Evolutionary conservation across 2,113 vertebrate genomes (phyloP).

Genomic region (Muscicapa adusta): DNA sequence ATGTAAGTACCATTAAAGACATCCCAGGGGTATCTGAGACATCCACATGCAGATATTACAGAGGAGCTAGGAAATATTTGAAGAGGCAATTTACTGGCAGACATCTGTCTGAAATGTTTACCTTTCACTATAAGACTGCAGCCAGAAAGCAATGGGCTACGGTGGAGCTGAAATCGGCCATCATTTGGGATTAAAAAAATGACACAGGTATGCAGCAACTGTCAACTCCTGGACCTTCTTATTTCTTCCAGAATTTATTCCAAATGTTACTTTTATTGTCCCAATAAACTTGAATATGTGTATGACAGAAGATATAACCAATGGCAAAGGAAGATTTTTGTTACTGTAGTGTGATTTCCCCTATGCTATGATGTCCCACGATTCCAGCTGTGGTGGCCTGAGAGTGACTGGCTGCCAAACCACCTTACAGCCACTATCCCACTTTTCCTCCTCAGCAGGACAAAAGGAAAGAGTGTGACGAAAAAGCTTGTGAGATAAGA

Average conservation of each 20-base stretch:
- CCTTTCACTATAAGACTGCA: background rate
- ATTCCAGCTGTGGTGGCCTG: background rate
- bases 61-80: background rate
- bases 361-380: background rate
- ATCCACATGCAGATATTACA: background rate
- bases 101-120: background rate
- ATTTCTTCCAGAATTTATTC: background rate
- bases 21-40: background rate
- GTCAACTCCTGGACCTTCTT: background rate
- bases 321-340: background rate
- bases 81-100: background rate
- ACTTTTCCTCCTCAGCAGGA: background rate
- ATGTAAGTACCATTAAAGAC: background rate
- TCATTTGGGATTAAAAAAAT: background rate
- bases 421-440: background rate
- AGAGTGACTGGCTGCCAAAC: background rate
- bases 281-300: background rate
- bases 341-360: background rate
- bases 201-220: background rate
- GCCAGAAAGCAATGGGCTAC: background rate
- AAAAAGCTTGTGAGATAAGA: background rate
- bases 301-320: background rate
- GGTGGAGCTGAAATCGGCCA: background rate
- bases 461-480: background rate
- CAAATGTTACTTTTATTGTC: background rate